A percentile compares a stretch with the other conserved stretches of the same genome.
These are phyloP conservation scores for Xanthostigma xanthostigma DNA, from an alignment of 2,888 invertebrate genomes.

Conservation along the genomic window DNA sequence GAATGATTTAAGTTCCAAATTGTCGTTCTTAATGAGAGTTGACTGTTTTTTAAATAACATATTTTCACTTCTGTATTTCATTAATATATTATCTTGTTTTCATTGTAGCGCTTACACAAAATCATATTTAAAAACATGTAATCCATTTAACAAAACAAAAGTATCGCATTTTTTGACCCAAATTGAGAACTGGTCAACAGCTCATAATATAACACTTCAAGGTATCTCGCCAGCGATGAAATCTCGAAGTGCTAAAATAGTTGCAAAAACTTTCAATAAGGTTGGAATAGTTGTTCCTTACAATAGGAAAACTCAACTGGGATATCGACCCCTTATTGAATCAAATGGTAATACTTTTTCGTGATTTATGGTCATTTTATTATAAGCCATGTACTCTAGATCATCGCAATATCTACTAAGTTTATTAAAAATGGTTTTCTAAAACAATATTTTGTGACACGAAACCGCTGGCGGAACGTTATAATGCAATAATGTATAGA, in stretches of 20 bases:
- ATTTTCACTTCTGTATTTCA: background rate
- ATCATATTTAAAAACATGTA: constrained; percentile 32
- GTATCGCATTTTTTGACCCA: constrained; percentile 43
- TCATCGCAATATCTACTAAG: no score
- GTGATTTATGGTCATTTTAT: no score
- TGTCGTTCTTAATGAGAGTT: no score
- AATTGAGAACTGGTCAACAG: constrained; percentile 45
- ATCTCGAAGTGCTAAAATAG: constrained; percentile 41
- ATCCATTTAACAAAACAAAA: constrained; percentile 47
- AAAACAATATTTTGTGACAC: no score
- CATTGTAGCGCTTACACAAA: constrained; percentile 36
- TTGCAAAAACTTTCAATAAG: constrained; percentile 62
- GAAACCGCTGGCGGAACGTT: no score
- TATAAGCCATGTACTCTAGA: no score
- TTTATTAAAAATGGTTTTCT: no score
- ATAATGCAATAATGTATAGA: background rate
- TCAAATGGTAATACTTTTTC: constrained; percentile 36
- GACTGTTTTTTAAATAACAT: no score
- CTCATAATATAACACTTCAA: constrained; percentile 41
- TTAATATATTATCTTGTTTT: constrained; percentile 7
- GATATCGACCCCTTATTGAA: constrained; percentile 64
- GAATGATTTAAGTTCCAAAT: no score
- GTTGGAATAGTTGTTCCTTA: constrained; percentile 78
- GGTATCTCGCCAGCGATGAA: constrained; percentile 41
- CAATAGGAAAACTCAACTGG: constrained; percentile 63